Conservation (phyloP, 2,888 invertebrate genomes). For the Odontomyia ornata region DNA sequence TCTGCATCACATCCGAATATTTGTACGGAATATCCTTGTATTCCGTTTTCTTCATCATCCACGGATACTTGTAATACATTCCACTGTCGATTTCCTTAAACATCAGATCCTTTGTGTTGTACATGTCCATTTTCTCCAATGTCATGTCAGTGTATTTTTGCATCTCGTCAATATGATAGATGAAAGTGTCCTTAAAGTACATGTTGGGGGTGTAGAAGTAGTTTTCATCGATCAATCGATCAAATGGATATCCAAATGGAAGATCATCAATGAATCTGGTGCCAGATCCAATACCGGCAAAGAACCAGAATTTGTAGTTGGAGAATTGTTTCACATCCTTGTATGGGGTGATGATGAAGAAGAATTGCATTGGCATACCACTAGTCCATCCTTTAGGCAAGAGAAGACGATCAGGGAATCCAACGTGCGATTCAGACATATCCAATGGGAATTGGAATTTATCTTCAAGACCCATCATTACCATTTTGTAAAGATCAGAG, state of each 20-base stretch:
- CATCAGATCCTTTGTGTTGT: neutral
- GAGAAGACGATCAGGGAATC: conserved; percentile 71
- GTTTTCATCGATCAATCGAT: conserved; percentile 63
- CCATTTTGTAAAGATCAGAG: conserved; percentile 64
- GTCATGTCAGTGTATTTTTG: conserved; percentile 17
- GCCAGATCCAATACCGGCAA: conserved; percentile 53
- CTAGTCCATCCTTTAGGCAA: conserved; percentile 71
- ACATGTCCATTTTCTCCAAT: neutral
- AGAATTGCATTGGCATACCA: conserved; percentile 72
- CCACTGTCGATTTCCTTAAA: neutral
- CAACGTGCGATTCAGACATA: conserved; percentile 65
- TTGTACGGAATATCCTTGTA: neutral
- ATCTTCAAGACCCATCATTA: conserved; percentile 65
- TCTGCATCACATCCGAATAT: conserved; percentile 1
- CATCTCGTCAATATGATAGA: conserved; percentile 65
- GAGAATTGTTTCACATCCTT: conserved; percentile 65
- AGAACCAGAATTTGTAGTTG: conserved; percentile 56
- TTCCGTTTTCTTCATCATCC: neutral
- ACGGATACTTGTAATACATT: conserved; percentile 16
- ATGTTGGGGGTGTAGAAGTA: conserved; percentile 65
- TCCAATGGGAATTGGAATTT: conserved; percentile 64
- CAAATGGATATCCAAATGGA: conserved; percentile 65
- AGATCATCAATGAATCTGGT: conserved; percentile 65
- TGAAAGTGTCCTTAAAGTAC: conserved; percentile 68
- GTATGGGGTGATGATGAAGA: conserved; percentile 70